A percentile compares a stretch with the other conserved stretches of the same genome.
These are phyloP conservation scores for Clarias batrachus DNA, from an alignment of 2,113 vertebrate species.

Conservation along the genomic window DNA sequence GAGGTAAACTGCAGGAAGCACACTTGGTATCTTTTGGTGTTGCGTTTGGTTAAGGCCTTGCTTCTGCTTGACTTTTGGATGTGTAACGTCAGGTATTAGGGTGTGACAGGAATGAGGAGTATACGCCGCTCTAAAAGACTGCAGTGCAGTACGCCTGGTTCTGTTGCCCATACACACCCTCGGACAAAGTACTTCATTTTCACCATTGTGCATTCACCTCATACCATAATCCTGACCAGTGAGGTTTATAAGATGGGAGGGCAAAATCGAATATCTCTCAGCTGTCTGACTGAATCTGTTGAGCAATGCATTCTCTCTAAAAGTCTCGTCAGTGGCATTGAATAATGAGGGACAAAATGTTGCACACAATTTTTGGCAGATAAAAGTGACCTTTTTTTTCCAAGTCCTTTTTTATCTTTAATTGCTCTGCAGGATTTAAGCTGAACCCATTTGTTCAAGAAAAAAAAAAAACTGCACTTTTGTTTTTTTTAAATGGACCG, in stretches of 20 bases:
- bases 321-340: not conserved
- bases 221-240: not conserved
- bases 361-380: not conserved
- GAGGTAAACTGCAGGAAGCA: not conserved
- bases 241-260: not conserved
- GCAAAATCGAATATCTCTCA: not conserved
- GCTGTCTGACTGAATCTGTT: not conserved
- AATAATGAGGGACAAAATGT: not conserved
- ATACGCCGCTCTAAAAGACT: not conserved
- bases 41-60: not conserved
- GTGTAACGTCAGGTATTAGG: slow-evolving; percentile 3
- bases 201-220: not conserved
- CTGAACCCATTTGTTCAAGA: not conserved
- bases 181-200: not conserved
- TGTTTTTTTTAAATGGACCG: not conserved
- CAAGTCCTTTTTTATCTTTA: not conserved
- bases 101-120: slow-evolving; percentile 13
- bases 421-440: not conserved
- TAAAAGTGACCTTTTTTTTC: not conserved
- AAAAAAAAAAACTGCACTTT: not conserved
- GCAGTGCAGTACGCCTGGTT: not conserved
- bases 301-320: not conserved
- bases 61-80: slow-evolving; percentile 2
- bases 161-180: slow-evolving; percentile 7
- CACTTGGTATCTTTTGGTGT: not conserved